A percentile compares a stretch with the other conserved stretches of the same genome.
These are phyloP conservation scores for Salmo trutta DNA, from an alignment of 2,797 vertebrate genomes.

Conservation along the genomic window DNA sequence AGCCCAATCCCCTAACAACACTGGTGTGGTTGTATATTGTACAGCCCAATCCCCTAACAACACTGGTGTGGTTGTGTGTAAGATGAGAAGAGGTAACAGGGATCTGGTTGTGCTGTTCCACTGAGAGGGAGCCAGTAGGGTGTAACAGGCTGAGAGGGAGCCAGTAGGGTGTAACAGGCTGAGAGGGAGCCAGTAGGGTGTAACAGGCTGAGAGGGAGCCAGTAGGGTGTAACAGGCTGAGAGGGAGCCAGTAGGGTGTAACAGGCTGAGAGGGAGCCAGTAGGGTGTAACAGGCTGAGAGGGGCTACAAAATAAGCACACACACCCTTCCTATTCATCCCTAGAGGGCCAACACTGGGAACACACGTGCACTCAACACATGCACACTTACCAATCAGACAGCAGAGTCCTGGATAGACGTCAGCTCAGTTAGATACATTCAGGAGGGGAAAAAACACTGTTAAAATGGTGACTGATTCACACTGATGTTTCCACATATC, in stretches of 20 bases:
- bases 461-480: background rate
- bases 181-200: too few relatives aligned
- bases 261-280: too few relatives aligned
- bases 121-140: background rate
- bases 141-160: too few relatives aligned
- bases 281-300: too few relatives aligned
- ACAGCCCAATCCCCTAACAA: too few relatives aligned
- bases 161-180: too few relatives aligned
- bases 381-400: background rate
- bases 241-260: too few relatives aligned
- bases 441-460: background rate
- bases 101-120: background rate
- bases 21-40: too few relatives aligned
- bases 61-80: background rate
- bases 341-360: background rate
- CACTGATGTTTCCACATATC: too few relatives aligned
- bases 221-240: too few relatives aligned
- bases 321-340: background rate
- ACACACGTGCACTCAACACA: background rate
- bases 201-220: too few relatives aligned
- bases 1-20: too few relatives aligned
- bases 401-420: background rate
- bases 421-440: background rate
- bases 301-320: constrained; percentile 19
- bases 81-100: background rate